These are phyloP conservation scores for Chlorocebus sabaeus DNA, from an alignment of 2,113 vertebrate genomes.

Conservation along the genomic window DNA sequence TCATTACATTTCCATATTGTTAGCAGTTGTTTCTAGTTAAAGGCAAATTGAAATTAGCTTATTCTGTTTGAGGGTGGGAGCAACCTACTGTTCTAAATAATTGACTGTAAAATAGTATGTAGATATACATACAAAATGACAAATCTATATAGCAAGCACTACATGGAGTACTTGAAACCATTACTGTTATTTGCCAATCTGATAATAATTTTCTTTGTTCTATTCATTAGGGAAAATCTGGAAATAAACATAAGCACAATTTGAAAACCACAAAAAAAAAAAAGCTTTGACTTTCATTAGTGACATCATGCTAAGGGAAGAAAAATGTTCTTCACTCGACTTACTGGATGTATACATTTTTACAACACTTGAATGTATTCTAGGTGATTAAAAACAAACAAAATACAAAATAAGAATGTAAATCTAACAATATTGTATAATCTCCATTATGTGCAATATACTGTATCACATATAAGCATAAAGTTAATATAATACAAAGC, in stretches of 20 bases:
- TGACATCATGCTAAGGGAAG: neutral
- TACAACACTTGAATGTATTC: neutral
- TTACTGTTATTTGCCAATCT: constrained; percentile 53
- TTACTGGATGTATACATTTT: neutral
- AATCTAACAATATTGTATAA: neutral
- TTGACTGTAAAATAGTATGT: constrained; percentile 44
- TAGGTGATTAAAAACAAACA: neutral
- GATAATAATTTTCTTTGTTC: constrained; percentile 54
- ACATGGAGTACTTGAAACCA: constrained; percentile 16
- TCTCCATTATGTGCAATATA: neutral
- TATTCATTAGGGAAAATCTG: constrained; percentile 45
- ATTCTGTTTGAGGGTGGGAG: neutral
- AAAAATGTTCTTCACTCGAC: neutral
- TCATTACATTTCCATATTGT: constrained; percentile 59
- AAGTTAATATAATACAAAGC: neutral
- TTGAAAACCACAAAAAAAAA: constrained; percentile 47
- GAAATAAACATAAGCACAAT: constrained; percentile 54
- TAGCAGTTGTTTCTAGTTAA: constrained; percentile 58
- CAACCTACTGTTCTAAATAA: constrained; percentile 46
- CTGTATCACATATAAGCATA: neutral
- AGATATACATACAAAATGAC: constrained; percentile 38
- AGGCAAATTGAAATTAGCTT: constrained; percentile 62
- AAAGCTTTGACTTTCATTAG: constrained; percentile 54
- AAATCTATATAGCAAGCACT: neutral
- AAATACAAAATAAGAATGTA: neutral